Conservation (phyloP, 2,888 invertebrate species). For the Leptopilina syphax region DNA sequence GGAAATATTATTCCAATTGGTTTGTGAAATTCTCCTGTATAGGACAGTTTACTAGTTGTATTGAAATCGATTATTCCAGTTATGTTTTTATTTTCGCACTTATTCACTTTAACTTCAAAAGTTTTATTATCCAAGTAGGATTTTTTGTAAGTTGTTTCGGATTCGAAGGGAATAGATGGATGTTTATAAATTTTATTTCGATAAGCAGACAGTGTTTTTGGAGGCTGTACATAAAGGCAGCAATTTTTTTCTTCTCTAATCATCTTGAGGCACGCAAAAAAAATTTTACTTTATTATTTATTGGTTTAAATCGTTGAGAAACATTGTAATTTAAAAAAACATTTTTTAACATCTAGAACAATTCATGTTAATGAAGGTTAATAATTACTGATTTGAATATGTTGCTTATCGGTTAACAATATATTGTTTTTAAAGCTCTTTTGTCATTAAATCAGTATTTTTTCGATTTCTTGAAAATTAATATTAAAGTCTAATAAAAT, state of each 20-base stretch:
- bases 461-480: too few relatives aligned
- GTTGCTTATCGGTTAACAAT: too few relatives aligned
- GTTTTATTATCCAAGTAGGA: conserved; percentile 51
- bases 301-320: neutral
- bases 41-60: conserved; percentile 58
- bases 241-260: neutral
- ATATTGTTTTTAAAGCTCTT: too few relatives aligned
- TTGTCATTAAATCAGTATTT: too few relatives aligned
- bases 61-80: conserved; percentile 54
- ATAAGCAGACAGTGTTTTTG: conserved; percentile 2
- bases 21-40: conserved; percentile 44
- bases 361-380: too few relatives aligned
- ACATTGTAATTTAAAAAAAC: too few relatives aligned
- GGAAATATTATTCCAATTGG: conserved; percentile 53
- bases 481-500: too few relatives aligned
- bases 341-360: too few relatives aligned
- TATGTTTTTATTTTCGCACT: conserved; percentile 17
- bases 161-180: conserved; percentile 47
- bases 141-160: conserved; percentile 53
- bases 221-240: conserved; percentile 15
- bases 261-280: neutral
- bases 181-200: conserved; percentile 27
- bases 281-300: neutral
- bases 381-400: too few relatives aligned
- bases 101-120: neutral